Evolutionary conservation across 2,888 invertebrate species (phyloP).

Genomic region (Cataglyphis albicans): DNA sequence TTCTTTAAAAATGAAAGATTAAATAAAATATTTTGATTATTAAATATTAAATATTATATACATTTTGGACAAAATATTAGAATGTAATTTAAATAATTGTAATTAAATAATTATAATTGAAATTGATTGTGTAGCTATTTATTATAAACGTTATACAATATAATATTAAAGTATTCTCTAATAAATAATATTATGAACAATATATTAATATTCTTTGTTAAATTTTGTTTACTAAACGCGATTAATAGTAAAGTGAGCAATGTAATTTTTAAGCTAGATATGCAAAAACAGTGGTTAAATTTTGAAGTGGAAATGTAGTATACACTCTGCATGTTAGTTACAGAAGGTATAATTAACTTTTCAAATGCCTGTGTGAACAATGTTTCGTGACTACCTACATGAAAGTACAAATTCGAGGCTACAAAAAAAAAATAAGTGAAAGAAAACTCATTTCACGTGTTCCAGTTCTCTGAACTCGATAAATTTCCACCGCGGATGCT

Average conservation of each 20-base stretch:
- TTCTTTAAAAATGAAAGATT: not conserved
- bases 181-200: not conserved
- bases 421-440: constrained; percentile 51
- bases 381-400: constrained; percentile 58
- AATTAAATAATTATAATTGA: not conserved
- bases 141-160: not conserved
- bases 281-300: constrained; percentile 42
- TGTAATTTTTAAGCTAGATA: constrained; percentile 42
- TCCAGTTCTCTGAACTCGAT: constrained; percentile 67
- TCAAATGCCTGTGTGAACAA: constrained; percentile 52
- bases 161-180: not conserved
- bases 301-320: constrained; percentile 24
- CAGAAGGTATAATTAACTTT: constrained; percentile 57
- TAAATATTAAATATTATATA: not conserved
- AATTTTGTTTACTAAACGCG: not conserved
- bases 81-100: not conserved
- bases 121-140: not conserved
- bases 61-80: not conserved
- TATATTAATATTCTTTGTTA: constrained; percentile 1
- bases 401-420: constrained; percentile 40
- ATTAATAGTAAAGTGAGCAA: not conserved
- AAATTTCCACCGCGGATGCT: constrained; percentile 66
- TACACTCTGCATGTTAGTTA: constrained; percentile 35
- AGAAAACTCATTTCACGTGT: constrained; percentile 66
- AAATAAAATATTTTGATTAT: constrained; percentile 1